Evolutionary conservation across 2,113 vertebrate species (phyloP).

Genomic region (Steatornis caripensis): DNA sequence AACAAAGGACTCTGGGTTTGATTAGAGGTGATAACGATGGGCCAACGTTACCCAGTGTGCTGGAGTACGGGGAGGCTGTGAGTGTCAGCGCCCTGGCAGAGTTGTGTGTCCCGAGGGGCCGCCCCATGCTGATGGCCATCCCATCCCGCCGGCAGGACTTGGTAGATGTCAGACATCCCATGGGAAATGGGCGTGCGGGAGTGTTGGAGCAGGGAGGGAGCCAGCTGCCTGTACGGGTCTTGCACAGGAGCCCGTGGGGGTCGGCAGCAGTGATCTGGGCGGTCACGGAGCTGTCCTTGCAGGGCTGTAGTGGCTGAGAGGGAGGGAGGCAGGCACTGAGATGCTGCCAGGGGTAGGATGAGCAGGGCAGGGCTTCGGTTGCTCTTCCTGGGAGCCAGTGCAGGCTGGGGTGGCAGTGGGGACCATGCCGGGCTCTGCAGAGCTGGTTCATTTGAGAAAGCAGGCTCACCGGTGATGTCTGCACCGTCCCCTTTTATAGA

Average conservation of each 20-base stretch:
- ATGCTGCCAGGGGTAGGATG: background rate
- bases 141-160: background rate
- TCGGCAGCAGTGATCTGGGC: accelerated
- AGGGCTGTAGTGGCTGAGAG: accelerated
- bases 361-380: background rate
- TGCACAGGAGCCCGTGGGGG: accelerated
- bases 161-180: background rate
- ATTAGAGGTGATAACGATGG: background rate
- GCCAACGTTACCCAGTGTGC: background rate
- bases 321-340: background rate
- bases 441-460: background rate
- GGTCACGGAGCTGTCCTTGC: background rate
- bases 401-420: background rate
- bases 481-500: background rate
- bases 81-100: no score
- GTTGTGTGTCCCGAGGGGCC: accelerated
- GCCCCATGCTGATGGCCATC: background rate
- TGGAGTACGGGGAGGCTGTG: background rate
- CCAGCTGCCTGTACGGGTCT: background rate
- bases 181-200: accelerated
- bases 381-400: background rate
- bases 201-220: background rate
- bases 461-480: accelerated
- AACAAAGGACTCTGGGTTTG: background rate
- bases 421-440: background rate